Evolutionary conservation across 2,797 vertebrate species (phyloP).

Genomic region (Coranthus polyacanthus): DNA sequence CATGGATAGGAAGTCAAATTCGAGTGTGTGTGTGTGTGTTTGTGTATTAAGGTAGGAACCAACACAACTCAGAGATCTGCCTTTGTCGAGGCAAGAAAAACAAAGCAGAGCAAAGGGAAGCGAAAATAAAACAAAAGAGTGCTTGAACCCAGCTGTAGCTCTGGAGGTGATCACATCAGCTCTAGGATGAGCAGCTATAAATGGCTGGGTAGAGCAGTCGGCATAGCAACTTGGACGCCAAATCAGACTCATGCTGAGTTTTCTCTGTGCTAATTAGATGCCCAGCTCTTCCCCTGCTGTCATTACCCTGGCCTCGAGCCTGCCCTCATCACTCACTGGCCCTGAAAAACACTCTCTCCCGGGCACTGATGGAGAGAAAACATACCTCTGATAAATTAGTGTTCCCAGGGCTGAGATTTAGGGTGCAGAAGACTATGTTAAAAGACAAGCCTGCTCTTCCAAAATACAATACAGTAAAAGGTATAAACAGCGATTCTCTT

Average conservation of each 20-base stretch:
- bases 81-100: not conserved
- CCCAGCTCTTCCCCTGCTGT: slow-evolving; percentile 50
- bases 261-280: slow-evolving; percentile 67
- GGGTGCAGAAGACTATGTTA: not conserved
- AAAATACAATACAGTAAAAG: not conserved
- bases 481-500: too few relatives aligned
- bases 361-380: slow-evolving; percentile 33
- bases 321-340: slow-evolving; percentile 54
- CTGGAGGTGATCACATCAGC: slow-evolving; percentile 27
- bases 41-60: slow-evolving; percentile 5
- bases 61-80: not conserved
- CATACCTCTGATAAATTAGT: slow-evolving; percentile 16
- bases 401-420: slow-evolving; percentile 25
- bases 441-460: not conserved
- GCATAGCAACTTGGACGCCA: slow-evolving; percentile 63
- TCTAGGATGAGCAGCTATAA: slow-evolving; percentile 47
- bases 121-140: not conserved
- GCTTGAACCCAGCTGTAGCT: slow-evolving; percentile 1
- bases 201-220: slow-evolving; percentile 49
- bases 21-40: not conserved
- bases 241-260: slow-evolving; percentile 56
- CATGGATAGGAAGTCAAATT: not conserved
- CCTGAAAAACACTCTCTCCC: slow-evolving; percentile 22
- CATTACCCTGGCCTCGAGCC: slow-evolving; percentile 50
- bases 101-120: not conserved